phyloP scores from a whole-genome alignment of 2,888 invertebrate genomes.

The Spialia ferax region DNA sequence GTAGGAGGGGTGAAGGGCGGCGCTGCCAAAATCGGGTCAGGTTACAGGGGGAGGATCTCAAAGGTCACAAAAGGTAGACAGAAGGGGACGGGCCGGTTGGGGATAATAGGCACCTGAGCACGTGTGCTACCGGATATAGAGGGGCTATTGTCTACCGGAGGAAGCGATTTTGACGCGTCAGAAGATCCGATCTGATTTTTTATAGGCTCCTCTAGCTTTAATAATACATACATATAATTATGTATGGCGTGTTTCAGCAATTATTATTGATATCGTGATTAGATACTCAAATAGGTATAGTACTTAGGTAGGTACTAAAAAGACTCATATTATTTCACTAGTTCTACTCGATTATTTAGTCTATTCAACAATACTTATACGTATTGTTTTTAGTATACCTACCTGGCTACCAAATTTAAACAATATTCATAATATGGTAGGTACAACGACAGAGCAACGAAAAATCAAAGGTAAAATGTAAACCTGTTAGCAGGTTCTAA shows the following conservation, averaged over 20 bases:
- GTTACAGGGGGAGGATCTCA: slow-evolving; percentile 74
- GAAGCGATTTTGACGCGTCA: slow-evolving; percentile 81
- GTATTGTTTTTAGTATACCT: too few relatives aligned
- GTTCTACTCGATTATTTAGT: too few relatives aligned
- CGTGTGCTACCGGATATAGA: slow-evolving; percentile 83
- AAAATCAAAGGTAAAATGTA: neutral
- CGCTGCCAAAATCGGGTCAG: slow-evolving; percentile 75
- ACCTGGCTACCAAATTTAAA: too few relatives aligned
- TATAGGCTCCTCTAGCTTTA: slow-evolving; percentile 44
- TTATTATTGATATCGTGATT: slow-evolving; percentile 21
- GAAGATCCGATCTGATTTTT: slow-evolving; percentile 78
- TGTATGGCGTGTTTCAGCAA: slow-evolving; percentile 18
- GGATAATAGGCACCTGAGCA: slow-evolving; percentile 85
- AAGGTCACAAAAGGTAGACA: slow-evolving; percentile 66
- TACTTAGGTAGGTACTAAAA: neutral
- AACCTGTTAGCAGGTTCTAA: slow-evolving; percentile 23
- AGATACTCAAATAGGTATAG: neutral
- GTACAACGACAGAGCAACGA: neutral
- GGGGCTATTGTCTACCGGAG: slow-evolving; percentile 80
- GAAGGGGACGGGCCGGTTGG: slow-evolving; percentile 59
- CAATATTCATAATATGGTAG: too few relatives aligned
- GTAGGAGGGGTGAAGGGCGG: slow-evolving; percentile 82
- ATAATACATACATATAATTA: too few relatives aligned
- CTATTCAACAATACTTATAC: too few relatives aligned
- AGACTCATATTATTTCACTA: too few relatives aligned